Percentiles rank a stretch among this genome's conserved stretches.
phyloP scores from a whole-genome alignment of 2,113 vertebrate genomes.

The Notarius quadriscutis region DNA sequence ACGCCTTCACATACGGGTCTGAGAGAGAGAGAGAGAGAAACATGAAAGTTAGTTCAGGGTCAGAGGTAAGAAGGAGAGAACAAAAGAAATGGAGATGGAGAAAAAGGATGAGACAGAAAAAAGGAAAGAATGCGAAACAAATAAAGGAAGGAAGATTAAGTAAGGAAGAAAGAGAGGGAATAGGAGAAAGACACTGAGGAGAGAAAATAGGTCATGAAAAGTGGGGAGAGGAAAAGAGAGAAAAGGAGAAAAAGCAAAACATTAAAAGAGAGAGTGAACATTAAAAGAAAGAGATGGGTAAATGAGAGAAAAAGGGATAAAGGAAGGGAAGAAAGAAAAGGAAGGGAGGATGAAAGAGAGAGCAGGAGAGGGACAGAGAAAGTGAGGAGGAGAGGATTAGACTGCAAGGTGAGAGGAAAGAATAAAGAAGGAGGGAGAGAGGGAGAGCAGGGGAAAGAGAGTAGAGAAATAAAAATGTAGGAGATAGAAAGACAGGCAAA shows the following conservation, averaged over 20 bases:
- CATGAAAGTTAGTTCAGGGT: not conserved
- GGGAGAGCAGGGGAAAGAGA: too few species aligned
- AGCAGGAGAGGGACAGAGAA: not conserved
- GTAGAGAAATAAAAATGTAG: too few species aligned
- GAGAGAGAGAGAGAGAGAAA: slow-evolving; percentile 30
- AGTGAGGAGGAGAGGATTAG: too few species aligned
- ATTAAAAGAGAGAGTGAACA: not conserved
- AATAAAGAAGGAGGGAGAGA: too few species aligned
- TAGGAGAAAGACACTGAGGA: not conserved
- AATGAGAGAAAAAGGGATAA: not conserved
- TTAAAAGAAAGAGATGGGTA: not conserved
- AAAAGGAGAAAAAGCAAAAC: not conserved
- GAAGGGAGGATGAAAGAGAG: not conserved
- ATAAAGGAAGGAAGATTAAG: not conserved
- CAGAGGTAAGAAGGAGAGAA: not conserved
- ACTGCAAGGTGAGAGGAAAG: too few species aligned
- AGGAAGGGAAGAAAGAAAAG: not conserved
- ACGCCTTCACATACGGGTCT: slow-evolving; percentile 94
- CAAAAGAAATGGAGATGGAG: not conserved
- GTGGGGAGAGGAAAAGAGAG: not conserved
- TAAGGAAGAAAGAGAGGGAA: not conserved
- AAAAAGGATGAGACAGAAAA: not conserved
- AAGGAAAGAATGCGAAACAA: not conserved
- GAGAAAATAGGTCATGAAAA: not conserved
- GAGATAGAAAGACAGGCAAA: too few species aligned